A percentile compares a stretch with the other conserved stretches of the same genome.
Evolutionary conservation across 1,140 invertebrate species (phyloP).

Genomic region (Tigriopus japonicus): DNA sequence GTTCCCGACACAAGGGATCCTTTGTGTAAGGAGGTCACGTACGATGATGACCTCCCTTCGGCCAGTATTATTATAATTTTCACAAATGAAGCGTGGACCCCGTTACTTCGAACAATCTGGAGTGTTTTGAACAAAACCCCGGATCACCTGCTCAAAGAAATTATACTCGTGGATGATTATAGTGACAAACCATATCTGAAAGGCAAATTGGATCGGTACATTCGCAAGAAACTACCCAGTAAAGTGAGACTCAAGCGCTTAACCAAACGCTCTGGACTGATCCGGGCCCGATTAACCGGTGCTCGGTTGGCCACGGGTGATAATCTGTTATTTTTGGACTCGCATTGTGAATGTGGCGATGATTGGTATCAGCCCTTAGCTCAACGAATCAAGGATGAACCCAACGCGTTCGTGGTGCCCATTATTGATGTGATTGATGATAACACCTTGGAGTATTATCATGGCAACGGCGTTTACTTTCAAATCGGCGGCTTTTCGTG

Average conservation of each 20-base stretch:
- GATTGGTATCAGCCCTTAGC: constrained; percentile 74
- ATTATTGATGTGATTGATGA: constrained; percentile 83
- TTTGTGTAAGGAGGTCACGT: constrained; percentile 35
- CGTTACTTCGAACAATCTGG: constrained; percentile 61
- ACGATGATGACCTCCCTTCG: constrained; percentile 33
- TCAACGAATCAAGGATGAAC: constrained; percentile 55
- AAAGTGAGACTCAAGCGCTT: constrained; percentile 52
- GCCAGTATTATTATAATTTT: constrained; percentile 61
- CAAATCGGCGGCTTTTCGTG: constrained; percentile 69
- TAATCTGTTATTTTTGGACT: constrained; percentile 78
- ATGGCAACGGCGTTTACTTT: constrained; percentile 36
- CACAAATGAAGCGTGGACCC: constrained; percentile 70
- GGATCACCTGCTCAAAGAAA: constrained; percentile 42
- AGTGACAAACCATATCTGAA: constrained; percentile 37
- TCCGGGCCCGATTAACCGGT: constrained; percentile 59
- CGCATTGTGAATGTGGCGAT: constrained; percentile 74
- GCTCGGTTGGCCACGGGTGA: constrained; percentile 54
- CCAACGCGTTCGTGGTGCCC: constrained; percentile 59
- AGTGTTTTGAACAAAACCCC: constrained; percentile 47
- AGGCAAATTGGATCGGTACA: constrained; percentile 6
- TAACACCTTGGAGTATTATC: constrained; percentile 57
- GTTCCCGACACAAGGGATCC: constrained; percentile 58
- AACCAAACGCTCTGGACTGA: constrained; percentile 54
- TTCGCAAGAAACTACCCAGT: constrained; percentile 26
- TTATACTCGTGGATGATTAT: constrained; percentile 72